These are phyloP conservation scores for Parnassius orleans DNA, from an alignment of 2,888 invertebrate species.

Conservation along the genomic window DNA sequence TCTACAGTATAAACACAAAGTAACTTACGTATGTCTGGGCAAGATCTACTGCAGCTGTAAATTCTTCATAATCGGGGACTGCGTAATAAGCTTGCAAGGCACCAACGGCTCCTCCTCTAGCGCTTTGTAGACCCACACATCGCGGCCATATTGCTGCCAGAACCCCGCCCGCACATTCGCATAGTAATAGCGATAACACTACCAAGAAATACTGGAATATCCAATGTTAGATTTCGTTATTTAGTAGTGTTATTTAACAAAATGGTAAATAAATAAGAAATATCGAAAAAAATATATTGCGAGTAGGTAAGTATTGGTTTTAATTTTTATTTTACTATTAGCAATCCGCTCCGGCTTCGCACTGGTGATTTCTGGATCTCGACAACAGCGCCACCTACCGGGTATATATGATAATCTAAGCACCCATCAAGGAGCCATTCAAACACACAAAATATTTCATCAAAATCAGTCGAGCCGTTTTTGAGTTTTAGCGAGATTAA, in stretches of 20 bases:
- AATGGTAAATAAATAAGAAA: background rate
- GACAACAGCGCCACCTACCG: too few species aligned
- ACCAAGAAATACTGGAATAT: slow-evolving; percentile 84
- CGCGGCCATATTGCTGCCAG: slow-evolving; percentile 89
- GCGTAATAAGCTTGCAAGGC: slow-evolving; percentile 89
- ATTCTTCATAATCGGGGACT: slow-evolving; percentile 86
- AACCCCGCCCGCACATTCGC: slow-evolving; percentile 86
- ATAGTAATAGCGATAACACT: slow-evolving; percentile 84
- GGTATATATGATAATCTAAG: too few species aligned
- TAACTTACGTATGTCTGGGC: slow-evolving; percentile 81
- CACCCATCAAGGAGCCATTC: too few species aligned
- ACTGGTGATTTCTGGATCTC: too few species aligned
- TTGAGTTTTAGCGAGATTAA: too few species aligned
- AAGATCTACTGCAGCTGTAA: slow-evolving; percentile 90
- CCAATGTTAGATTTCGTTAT: background rate
- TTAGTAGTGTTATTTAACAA: background rate
- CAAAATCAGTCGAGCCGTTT: too few species aligned
- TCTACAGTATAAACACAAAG: background rate
- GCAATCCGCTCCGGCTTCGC: too few species aligned
- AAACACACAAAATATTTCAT: too few species aligned
- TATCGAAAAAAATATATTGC: background rate
- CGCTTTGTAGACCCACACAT: slow-evolving; percentile 86
- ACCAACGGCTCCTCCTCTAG: slow-evolving; percentile 84
- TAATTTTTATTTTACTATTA: background rate
- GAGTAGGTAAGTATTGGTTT: background rate